Conservation (phyloP, 2,113 vertebrate genomes). For the Bubalus kerabau region DNA sequence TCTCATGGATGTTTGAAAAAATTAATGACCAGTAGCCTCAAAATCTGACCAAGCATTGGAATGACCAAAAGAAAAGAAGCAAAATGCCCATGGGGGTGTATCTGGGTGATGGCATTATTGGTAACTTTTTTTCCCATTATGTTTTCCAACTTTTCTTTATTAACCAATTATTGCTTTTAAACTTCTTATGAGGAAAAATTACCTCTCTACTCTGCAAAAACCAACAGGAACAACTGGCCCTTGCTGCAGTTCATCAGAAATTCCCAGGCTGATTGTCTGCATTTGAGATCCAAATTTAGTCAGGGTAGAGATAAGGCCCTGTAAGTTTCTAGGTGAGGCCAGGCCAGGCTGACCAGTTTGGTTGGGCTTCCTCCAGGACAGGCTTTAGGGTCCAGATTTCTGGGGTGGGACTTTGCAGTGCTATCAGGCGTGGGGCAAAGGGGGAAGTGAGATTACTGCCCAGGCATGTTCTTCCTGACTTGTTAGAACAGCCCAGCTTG, state of each 20-base stretch:
- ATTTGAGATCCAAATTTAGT: conserved; percentile 36
- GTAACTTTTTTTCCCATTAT: background rate
- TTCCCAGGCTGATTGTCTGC: conserved; percentile 39
- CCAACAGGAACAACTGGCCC: background rate
- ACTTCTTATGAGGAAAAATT: background rate
- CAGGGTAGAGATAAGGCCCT: conserved; percentile 25
- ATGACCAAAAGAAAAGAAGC: background rate
- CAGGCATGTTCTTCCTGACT: background rate
- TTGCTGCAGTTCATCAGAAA: conserved; percentile 38
- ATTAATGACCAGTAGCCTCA: background rate
- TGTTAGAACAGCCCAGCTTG: background rate
- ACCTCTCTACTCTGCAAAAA: background rate
- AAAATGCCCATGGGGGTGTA: fast-evolving
- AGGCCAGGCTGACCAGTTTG: background rate
- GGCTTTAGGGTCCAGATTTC: background rate
- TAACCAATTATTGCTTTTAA: background rate
- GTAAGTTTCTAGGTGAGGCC: background rate
- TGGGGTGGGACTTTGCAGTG: background rate
- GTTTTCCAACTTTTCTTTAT: background rate
- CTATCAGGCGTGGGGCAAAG: background rate
- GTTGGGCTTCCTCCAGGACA: background rate
- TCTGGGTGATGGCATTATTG: too few species aligned
- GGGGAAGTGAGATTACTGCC: too few species aligned
- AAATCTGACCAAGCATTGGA: background rate
- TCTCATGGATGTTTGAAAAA: background rate